phyloP scores from a whole-genome alignment of 1,140 invertebrate genomes.

The Neotoxoptera formosana region DNA sequence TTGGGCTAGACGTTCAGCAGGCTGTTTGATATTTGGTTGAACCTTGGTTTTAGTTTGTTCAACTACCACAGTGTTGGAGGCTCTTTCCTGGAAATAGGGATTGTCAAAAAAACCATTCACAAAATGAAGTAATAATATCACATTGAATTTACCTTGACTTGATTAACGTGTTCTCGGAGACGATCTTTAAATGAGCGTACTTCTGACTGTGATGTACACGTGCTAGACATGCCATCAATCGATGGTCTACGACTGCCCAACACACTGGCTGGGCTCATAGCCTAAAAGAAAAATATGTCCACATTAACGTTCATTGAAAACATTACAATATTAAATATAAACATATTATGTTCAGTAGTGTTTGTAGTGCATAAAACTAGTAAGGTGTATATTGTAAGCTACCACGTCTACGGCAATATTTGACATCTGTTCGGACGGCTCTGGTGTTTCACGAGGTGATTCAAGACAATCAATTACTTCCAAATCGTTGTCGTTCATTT shows the following conservation, averaged over 20 bases:
- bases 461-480: conserved; percentile 17
- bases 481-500: conserved; percentile 38
- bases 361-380: neutral
- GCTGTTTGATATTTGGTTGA: conserved; percentile 40
- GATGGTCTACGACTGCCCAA: conserved; percentile 43
- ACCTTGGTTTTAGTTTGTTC: conserved; percentile 46
- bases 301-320: neutral
- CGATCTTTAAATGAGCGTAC: conserved; percentile 61
- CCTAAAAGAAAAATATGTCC: neutral
- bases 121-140: neutral
- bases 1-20: conserved; percentile 46
- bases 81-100: conserved; percentile 57
- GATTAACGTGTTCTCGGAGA: conserved; percentile 61
- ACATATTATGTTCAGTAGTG: neutral
- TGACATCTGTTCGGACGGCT: neutral
- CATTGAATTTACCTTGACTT: conserved; percentile 59
- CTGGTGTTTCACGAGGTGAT: neutral
- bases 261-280: conserved; percentile 7
- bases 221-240: conserved; percentile 32
- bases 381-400: neutral
- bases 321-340: neutral
- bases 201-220: conserved; percentile 60
- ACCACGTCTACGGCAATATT: conserved; percentile 27
- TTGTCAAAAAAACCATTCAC: neutral
- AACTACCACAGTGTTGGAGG: conserved; percentile 54